Evolutionary conservation across 1,140 invertebrate genomes (phyloP), one percentile per base, ranked within the genome.

Genomic region (Plutomurus gul): DNA sequence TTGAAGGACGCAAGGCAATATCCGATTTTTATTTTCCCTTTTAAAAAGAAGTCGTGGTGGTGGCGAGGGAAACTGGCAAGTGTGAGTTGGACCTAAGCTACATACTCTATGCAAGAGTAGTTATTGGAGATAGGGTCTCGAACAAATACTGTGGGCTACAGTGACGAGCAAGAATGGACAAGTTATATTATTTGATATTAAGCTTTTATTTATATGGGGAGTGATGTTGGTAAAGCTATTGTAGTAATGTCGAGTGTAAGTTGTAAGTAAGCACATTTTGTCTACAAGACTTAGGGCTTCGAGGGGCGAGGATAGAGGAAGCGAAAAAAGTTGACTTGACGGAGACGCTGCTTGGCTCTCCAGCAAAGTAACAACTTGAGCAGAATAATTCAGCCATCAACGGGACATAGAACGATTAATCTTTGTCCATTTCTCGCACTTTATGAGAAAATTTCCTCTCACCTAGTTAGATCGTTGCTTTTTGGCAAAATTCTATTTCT

Each of bases 321-420:
- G 25, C 22, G 30, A 74, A 73, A 75, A 79, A 75, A 75, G 16
- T 56, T 65, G 71, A 79, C 43, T 75, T 60, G 77, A 79, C 22
- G 22, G 37, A 51, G 79, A 51, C 46, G 47, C 75, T 70, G 77
- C 77, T 51, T 51, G 13, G 18, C 47, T 65, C 56, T 65, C 56
- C 36, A 43, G 75, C 76, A 78, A 82, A 81, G 79, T 83, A 83
- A 83, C 82, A 83, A 83, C 82, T 83, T 83, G 82, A 83, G 78
- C 78, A 83, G 82, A 83, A 83, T 83, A 83, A 83, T 83, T 81
- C 82, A 83, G 82, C 82, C 82, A 83, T 83, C 82, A 83, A 81
- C 82, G 77, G 81, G 82, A 83, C 80, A 83, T 65, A 78, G 49
- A 78, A 83, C 82, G 77, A 83, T 83, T 83, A 83, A 83, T 83